Evolutionary conservation across 1,140 invertebrate genomes (phyloP), one percentile per base, ranked within the genome.

Genomic region (Contarinia nasturtii): DNA sequence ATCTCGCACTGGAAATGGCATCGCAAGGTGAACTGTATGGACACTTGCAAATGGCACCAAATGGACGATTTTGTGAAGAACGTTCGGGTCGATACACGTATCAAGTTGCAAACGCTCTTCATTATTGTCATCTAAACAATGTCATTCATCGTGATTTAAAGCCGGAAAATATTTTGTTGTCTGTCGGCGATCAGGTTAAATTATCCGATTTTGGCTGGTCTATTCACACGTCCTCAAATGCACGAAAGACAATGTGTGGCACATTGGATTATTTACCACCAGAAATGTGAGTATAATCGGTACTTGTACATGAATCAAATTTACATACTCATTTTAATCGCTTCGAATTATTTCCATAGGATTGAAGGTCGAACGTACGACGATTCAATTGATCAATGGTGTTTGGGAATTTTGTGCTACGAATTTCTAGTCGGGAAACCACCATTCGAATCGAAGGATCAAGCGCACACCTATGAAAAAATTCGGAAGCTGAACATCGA

Each of bases 201-300:
- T 72, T 94, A 45, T 86, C 86, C 36, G 90, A 95, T 63, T 95
- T 95, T 74, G 90, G 90, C 1, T 93, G 88, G 88, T 92, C 88
- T 14, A 87, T 92, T 7, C 89, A 93, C 67, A 84, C 88, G 5
- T 85, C 87, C 8, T 84, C 82, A 21, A 79, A 80, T 50, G 79
- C 78, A 56, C 76, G 91, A 19, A 83, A 79, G 48, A 96, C 92
- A 1, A 75, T 95, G 65, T 93, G 88, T 62, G 91, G 89, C 5
- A 95, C 91, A 4, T 65, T 92, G 34, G 90, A 95, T 66, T 95
- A 95, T 64, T 65, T 95, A 7, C 84, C 90, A 10, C 91, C 91
- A 3, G 91, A 95, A 67, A 94, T 95, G 87, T 27, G 10, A 10
- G 27, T 27, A 10, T 27, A n/a, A n/a, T n/a, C n/a, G n/a, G n/a